A percentile compares a stretch with the other conserved stretches of the same genome.
These are phyloP conservation scores for Orthosia gracilis DNA, from an alignment of 2,888 invertebrate genomes.

Conservation along the genomic window DNA sequence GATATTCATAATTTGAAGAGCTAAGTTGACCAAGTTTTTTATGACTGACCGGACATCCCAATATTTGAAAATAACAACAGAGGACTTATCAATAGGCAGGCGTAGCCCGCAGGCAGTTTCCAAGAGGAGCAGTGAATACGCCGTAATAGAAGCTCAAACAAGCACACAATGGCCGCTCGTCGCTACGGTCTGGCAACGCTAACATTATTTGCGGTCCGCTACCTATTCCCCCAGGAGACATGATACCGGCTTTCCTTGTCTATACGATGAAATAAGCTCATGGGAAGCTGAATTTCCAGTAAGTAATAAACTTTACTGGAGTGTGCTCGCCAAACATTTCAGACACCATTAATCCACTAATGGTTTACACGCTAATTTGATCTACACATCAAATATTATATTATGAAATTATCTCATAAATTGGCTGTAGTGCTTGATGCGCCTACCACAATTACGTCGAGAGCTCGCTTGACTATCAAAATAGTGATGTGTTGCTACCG, in stretches of 20 bases:
- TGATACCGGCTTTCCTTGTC: conserved; percentile 81
- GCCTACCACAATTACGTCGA: conserved; percentile 18
- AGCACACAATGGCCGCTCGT: conserved; percentile 75
- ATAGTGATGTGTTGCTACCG: conserved; percentile 14
- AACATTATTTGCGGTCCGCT: conserved; percentile 87
- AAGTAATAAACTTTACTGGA: conserved; percentile 40
- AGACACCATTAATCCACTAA: conserved; percentile 57
- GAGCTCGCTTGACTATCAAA: conserved; percentile 30
- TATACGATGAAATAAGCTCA: conserved; percentile 78
- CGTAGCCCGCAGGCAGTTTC: conserved; percentile 51
- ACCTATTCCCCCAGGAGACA: conserved; percentile 82
- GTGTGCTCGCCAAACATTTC: conserved; percentile 8
- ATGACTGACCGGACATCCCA: conserved; percentile 1
- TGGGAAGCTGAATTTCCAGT: conserved; percentile 39
- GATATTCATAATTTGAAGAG: not conserved
- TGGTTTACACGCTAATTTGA: conserved; percentile 43
- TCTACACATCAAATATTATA: conserved; percentile 29
- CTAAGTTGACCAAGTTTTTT: not conserved
- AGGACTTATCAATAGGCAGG: conserved; percentile 47
- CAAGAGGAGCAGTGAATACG: conserved; percentile 64
- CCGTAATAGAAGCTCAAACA: conserved; percentile 70
- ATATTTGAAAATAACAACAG: conserved; percentile 6
- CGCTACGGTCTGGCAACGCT: conserved; percentile 83
- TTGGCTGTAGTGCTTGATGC: conserved; percentile 18
- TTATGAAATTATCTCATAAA: conserved; percentile 41